Evolutionary conservation across 1,140 invertebrate species (phyloP).

Genomic region (Pachyrhynchus sulphureomaculatus): DNA sequence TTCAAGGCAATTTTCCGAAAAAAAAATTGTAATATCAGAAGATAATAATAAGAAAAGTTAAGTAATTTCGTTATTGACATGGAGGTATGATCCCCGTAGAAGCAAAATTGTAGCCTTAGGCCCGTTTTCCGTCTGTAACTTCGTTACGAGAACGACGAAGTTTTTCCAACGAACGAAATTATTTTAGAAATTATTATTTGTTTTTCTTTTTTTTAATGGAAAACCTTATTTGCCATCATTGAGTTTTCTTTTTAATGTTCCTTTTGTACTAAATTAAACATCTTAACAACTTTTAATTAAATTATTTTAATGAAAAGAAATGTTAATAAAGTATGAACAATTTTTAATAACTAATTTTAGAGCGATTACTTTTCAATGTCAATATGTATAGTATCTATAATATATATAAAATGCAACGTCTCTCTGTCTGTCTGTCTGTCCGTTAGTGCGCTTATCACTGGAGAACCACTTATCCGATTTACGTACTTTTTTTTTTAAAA

Average conservation of each 20-base stretch:
- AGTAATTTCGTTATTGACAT: constrained; percentile 35
- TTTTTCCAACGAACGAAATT: constrained; percentile 20
- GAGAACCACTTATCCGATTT: too few species aligned
- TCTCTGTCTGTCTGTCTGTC: too few species aligned
- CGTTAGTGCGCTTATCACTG: too few species aligned
- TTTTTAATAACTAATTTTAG: too few species aligned
- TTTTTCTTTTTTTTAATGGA: constrained; percentile 27
- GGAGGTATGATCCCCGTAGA: constrained; percentile 32
- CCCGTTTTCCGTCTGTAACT: constrained; percentile 25
- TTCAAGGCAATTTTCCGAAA: constrained; percentile 23
- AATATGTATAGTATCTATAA: too few species aligned
- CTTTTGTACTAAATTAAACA: constrained; percentile 11
- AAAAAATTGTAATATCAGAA: constrained; percentile 35
- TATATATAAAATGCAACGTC: too few species aligned
- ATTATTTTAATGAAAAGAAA: too few species aligned
- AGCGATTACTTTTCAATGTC: too few species aligned
- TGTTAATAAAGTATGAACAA: too few species aligned
- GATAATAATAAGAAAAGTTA: constrained; percentile 36
- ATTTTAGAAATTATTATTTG: constrained; percentile 22
- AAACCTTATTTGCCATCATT: constrained; percentile 27
- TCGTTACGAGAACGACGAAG: constrained; percentile 26
- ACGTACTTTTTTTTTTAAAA: too few species aligned
- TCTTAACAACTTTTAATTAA: too few species aligned
- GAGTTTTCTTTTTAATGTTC: constrained; percentile 19
- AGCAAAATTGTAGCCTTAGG: constrained; percentile 31